Conservation (phyloP, 2,113 vertebrate genomes). For the Lepus europaeus region DNA sequence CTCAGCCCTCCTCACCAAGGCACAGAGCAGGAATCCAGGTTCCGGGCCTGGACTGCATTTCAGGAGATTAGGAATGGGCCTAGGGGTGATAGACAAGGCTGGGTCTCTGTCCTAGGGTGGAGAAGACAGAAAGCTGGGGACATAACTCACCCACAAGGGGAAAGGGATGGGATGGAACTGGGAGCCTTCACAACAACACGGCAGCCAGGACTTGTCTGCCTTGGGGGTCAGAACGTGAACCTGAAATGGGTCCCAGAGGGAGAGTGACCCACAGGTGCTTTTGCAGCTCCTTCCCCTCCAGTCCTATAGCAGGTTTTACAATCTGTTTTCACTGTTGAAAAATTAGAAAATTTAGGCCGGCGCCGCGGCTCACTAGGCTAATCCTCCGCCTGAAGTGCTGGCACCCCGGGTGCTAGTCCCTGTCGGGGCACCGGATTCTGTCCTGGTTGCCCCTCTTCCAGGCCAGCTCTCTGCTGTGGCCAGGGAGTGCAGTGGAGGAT, state of each 20-base stretch:
- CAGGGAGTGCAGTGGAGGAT: too few relatives aligned
- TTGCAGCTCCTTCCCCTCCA: too few relatives aligned
- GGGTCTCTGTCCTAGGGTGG: background rate
- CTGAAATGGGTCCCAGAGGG: fast-evolving
- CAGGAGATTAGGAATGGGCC: background rate
- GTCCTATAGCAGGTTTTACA: background rate
- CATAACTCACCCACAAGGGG: background rate
- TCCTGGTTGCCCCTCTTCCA: too few relatives aligned
- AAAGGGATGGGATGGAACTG: background rate
- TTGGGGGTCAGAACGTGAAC: background rate
- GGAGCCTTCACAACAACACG: background rate
- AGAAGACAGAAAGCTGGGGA: background rate
- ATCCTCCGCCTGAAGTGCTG: too few relatives aligned
- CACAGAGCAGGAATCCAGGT: background rate
- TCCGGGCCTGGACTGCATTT: background rate
- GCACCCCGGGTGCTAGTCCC: too few relatives aligned
- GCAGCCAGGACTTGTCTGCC: fast-evolving
- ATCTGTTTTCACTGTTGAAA: background rate
- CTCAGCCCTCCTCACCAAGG: background rate
- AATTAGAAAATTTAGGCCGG: too few relatives aligned
- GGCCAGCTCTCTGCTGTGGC: too few relatives aligned
- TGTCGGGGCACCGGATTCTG: too few relatives aligned
- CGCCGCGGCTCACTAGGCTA: too few relatives aligned
- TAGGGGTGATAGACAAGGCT: background rate
- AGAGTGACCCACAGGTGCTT: background rate